Percentiles rank a stretch among this genome's conserved stretches.
Conservation (phyloP, 2,888 invertebrate species). For the Diloba caeruleocephala region DNA sequence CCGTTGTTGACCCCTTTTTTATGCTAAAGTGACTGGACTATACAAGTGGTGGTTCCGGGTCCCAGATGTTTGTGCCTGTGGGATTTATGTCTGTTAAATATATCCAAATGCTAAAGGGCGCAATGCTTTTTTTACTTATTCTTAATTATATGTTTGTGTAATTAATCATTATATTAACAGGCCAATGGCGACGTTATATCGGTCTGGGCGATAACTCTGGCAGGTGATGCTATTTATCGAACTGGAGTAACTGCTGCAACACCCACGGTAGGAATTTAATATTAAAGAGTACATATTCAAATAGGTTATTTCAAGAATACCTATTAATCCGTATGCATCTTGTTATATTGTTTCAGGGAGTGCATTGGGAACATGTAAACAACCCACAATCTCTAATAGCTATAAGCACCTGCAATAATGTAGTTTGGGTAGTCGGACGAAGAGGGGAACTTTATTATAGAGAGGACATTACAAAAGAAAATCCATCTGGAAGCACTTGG, state of each 20-base stretch:
- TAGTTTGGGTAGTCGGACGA: conserved; percentile 95
- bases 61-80: no score
- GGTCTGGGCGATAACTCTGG: conserved; percentile 96
- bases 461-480: conserved; percentile 91
- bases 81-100: no score
- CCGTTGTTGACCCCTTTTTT: no score
- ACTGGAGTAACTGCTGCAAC: conserved; percentile 92
- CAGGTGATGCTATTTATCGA: conserved; percentile 95
- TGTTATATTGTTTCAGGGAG: conserved; percentile 86
- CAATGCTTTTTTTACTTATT: no score
- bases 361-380: conserved; percentile 94
- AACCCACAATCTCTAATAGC: conserved; percentile 94
- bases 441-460: conserved; percentile 96
- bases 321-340: background rate
- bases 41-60: no score
- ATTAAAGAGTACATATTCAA: background rate
- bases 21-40: no score
- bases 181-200: conserved; percentile 81
- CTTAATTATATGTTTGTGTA: no score
- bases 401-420: conserved; percentile 92
- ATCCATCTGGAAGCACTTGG: conserved; percentile 92
- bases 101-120: no score
- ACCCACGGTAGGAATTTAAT: conserved; percentile 90
- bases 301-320: background rate
- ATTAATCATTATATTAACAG: conserved; percentile 57